phyloP scores from a whole-genome alignment of 2,888 invertebrate species.

The Euproctis similis region DNA sequence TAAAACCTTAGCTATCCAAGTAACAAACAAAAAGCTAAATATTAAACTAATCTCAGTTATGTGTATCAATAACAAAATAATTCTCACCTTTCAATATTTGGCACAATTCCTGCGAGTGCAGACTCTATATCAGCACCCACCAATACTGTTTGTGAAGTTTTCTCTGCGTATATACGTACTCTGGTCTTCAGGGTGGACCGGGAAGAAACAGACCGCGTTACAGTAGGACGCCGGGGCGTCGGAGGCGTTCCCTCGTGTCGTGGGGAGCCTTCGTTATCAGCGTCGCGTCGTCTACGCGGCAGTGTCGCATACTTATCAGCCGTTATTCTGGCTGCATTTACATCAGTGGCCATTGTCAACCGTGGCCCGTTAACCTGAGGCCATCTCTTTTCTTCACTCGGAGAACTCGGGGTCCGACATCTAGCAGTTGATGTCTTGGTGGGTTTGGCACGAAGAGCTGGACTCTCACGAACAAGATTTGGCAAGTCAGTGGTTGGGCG shows the following conservation, averaged over 20 bases:
- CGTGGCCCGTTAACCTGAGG: conserved; percentile 73
- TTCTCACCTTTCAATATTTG: conserved; percentile 60
- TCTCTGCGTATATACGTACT: conserved; percentile 87
- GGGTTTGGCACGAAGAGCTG: conserved; percentile 60
- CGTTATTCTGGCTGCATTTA: conserved; percentile 58
- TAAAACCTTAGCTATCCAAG: too few relatives aligned
- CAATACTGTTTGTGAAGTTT: conserved; percentile 84
- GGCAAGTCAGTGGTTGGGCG: conserved; percentile 72
- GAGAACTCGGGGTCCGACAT: conserved; percentile 77
- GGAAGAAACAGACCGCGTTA: conserved; percentile 56
- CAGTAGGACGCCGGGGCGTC: conserved; percentile 51
- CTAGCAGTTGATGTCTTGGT: conserved; percentile 75
- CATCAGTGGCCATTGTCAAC: conserved; percentile 43
- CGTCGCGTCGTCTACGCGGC: conserved; percentile 82
- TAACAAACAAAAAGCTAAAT: too few relatives aligned
- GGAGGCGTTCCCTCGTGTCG: conserved; percentile 57
- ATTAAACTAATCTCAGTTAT: too few relatives aligned
- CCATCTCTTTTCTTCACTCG: conserved; percentile 84
- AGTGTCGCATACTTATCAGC: conserved; percentile 86
- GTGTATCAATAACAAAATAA: not conserved
- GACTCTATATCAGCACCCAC: conserved; percentile 83
- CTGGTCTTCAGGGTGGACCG: conserved; percentile 54
- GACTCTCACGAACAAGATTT: conserved; percentile 66
- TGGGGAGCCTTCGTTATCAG: conserved; percentile 75
- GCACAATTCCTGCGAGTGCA: conserved; percentile 78